Conservation (phyloP, 2,797 vertebrate genomes). For the Silurus aristotelis region DNA sequence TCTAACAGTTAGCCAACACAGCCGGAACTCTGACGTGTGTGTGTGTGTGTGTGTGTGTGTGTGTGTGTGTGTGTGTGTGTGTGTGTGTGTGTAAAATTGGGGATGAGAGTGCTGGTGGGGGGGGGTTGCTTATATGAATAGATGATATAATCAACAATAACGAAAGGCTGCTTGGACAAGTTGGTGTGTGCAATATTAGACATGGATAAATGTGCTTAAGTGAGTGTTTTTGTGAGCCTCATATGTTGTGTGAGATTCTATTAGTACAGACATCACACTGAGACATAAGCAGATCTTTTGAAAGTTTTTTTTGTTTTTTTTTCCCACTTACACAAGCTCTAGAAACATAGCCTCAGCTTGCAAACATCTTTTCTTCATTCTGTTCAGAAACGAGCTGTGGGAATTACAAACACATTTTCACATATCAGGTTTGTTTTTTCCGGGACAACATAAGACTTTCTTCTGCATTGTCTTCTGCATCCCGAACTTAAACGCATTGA, state of each 20-base stretch:
- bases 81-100: not conserved
- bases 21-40: constrained; percentile 24
- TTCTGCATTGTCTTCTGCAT: constrained; percentile 13
- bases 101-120: not conserved
- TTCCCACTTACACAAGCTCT: not conserved
- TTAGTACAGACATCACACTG: constrained; percentile 72
- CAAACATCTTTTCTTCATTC: constrained; percentile 4
- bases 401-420: constrained; percentile 11
- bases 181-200: constrained; percentile 12
- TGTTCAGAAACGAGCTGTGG: not conserved
- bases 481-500: constrained; percentile 5
- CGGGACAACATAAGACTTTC: not conserved
- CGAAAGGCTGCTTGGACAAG: not conserved
- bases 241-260: constrained; percentile 72
- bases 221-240: constrained; percentile 5
- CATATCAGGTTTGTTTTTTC: constrained; percentile 31
- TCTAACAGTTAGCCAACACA: constrained; percentile 30
- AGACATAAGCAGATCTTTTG: constrained; percentile 10
- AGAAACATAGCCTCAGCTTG: not conserved
- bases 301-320: constrained; percentile 4
- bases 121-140: not conserved
- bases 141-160: not conserved
- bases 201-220: not conserved
- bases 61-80: constrained; percentile 41
- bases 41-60: constrained; percentile 42